Conservation (phyloP, 1,140 invertebrate species). For the Drosophila repletoides region DNA sequence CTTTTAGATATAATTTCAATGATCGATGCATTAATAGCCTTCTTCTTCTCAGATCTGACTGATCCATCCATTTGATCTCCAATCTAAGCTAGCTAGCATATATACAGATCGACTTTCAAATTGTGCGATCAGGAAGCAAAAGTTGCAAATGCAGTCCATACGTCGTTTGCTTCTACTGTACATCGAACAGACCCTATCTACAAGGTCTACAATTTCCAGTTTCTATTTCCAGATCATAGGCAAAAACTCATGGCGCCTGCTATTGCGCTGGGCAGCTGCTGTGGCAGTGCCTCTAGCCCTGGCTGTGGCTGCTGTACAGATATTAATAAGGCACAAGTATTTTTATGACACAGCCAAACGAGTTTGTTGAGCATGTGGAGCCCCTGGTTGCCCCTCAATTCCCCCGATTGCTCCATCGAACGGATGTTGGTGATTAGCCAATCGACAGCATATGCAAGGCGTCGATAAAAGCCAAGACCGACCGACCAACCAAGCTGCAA, state of each 20-base stretch:
- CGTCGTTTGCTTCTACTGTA: background rate
- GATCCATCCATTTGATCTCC: too few relatives aligned
- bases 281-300: background rate
- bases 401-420: slow-evolving; percentile 1
- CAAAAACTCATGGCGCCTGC: slow-evolving; percentile 8
- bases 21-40: too few relatives aligned
- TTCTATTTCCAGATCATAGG: slow-evolving; percentile 8
- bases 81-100: background rate
- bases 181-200: background rate
- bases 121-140: slow-evolving; percentile 21
- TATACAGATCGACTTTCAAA: background rate
- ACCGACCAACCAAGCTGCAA: slow-evolving; percentile 7
- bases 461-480: background rate
- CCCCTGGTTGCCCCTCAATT: too few relatives aligned
- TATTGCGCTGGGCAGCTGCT: slow-evolving; percentile 18
- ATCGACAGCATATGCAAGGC: slow-evolving; percentile 43
- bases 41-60: too few relatives aligned
- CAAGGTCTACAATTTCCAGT: slow-evolving; percentile 8
- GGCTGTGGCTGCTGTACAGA: background rate
- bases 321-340: slow-evolving; percentile 51
- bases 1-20: too few relatives aligned
- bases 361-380: slow-evolving; percentile 27
- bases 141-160: background rate
- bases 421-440: slow-evolving; percentile 69
- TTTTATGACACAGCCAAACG: slow-evolving; percentile 64